A percentile compares a stretch with the other conserved stretches of the same genome.
phyloP scores from a whole-genome alignment of 2,113 vertebrate species.

The Rhombomys opimus region DNA sequence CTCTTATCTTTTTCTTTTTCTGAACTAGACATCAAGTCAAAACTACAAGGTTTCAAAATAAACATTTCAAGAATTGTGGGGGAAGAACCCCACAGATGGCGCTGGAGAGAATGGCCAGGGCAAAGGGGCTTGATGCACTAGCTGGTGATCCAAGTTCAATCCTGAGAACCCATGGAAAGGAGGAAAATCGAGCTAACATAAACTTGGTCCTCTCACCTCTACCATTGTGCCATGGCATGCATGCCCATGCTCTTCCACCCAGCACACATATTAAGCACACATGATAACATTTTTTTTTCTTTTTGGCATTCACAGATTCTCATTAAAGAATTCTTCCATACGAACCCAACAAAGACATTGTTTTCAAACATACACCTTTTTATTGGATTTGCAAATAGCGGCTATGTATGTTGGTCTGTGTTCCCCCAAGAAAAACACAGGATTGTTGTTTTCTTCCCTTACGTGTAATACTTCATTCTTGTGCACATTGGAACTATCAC shows the following conservation, averaged over 20 bases:
- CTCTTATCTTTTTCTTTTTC: not conserved
- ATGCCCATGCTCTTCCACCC: no score
- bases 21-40: not conserved
- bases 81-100: not conserved
- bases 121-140: not conserved
- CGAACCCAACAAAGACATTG: not conserved
- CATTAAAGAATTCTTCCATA: conserved; percentile 40
- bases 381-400: not conserved
- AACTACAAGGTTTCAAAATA: not conserved
- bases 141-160: not conserved
- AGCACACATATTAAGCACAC: not conserved
- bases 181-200: not conserved
- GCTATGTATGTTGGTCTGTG: not conserved
- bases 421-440: conserved; percentile 23
- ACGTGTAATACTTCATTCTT: not conserved
- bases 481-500: not conserved
- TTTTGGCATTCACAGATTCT: not conserved
- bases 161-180: not conserved
- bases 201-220: not conserved
- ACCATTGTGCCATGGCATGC: not conserved
- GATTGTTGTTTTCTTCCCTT: not conserved
- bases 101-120: not conserved
- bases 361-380: conserved; percentile 38
- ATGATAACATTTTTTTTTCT: not conserved
- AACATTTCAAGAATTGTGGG: conserved; percentile 1